Base-by-base conservation (phyloP, 1,140 invertebrate genomes). In the Oscheius sp. region DNA sequence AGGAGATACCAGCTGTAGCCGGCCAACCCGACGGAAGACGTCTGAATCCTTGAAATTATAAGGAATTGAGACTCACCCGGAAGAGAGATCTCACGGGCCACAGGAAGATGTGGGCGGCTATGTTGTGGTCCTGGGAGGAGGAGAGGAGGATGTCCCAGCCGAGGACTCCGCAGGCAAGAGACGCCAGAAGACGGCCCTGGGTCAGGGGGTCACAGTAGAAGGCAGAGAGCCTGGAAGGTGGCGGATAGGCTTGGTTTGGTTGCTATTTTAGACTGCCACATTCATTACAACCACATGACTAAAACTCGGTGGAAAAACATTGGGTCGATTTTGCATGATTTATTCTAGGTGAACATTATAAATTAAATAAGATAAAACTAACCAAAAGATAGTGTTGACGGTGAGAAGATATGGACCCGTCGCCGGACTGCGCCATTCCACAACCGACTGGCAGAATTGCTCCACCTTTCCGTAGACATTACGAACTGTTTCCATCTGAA, bases 121-220 rank as follows among this genome's bases (percentile, higher is more conserved):
- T 76, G 20, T 42, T 69, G 31, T 45, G 28, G 32, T 76, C 65
- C 32, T 68, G 61, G 20, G 75, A 68, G 1, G 75, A 58, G 1
- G 75, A 68, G 3, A 76, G 71, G 1, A 76, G 66, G 42, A 76
- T 59, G 35, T 76, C 75, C 71, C 70, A 76, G 3, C 75, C 68
- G 31, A 76, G 29, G 13, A 73, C 42, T 34, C 58, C 65, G 29
- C 52, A 71, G 2, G 71, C 71, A 26, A 74, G 29, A 34, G 4
- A 29, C 7, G 55, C 7, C n/a, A 73, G 71, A 29, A 74, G 13
- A 10, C 45, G 36, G 13, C 49, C 45, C 75, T 73, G 68, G 34
- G 52, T 7, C 66, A 55, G 32, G n/a, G 73, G 35, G 4, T 71
- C 68, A 23, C 36, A 34, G 68, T 71, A 71, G 38, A 71, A 70